Conservation (phyloP, 2,888 invertebrate species). For the Dyspetes luteomarginatus region DNA sequence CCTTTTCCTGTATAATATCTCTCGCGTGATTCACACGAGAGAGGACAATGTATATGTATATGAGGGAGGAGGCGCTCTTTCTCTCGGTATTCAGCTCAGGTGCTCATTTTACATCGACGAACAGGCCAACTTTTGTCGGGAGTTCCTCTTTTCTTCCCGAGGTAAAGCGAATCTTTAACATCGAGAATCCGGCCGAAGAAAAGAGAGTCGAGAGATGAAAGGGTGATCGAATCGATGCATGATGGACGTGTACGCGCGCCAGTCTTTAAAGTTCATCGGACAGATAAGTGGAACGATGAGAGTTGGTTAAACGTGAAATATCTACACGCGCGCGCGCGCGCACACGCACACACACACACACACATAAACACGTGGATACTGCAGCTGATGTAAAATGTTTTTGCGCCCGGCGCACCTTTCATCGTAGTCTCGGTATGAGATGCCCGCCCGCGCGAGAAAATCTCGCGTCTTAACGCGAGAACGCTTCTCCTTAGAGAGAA, state of each 20-base stretch:
- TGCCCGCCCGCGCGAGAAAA: slow-evolving; percentile 58
- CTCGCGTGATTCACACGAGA: slow-evolving; percentile 42
- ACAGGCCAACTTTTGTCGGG: neutral
- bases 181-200: slow-evolving; percentile 1
- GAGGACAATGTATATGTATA: too few species aligned
- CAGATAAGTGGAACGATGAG: slow-evolving; percentile 54
- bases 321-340: slow-evolving; percentile 8
- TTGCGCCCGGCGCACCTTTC: slow-evolving; percentile 51
- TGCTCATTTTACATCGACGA: slow-evolving; percentile 7
- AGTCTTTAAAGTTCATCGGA: slow-evolving; percentile 55
- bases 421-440: neutral
- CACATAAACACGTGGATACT: neutral
- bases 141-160: neutral
- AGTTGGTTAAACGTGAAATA: slow-evolving; percentile 22
- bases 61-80: neutral
- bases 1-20: slow-evolving; percentile 36
- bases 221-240: slow-evolving; percentile 33
- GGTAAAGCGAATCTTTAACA: neutral
- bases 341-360: neutral
- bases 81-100: slow-evolving; percentile 4
- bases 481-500: slow-evolving; percentile 30
- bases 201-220: neutral
- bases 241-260: neutral
- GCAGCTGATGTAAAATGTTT: slow-evolving; percentile 21
- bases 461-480: slow-evolving; percentile 21